These are phyloP conservation scores for Myotis findleyi DNA, from an alignment of 2,797 vertebrate species.

Conservation along the genomic window DNA sequence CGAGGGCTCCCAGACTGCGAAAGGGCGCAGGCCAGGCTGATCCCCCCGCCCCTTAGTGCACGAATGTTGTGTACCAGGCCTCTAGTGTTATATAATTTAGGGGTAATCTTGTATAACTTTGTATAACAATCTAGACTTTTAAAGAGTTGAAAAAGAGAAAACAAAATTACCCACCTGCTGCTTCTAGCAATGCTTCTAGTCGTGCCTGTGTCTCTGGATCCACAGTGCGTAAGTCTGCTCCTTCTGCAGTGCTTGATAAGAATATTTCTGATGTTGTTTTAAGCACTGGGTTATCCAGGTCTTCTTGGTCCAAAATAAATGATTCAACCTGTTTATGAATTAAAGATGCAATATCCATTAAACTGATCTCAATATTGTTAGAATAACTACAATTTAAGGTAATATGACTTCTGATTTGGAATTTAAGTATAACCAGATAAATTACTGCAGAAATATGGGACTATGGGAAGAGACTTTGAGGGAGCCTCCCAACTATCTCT, in stretches of 20 bases:
- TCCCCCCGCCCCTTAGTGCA: rapidly evolving
- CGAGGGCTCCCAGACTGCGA: too few relatives aligned
- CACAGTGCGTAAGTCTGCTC: constrained; percentile 97
- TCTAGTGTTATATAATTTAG: not conserved
- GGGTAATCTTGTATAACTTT: constrained; percentile 3
- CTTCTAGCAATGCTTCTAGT: constrained; percentile 98
- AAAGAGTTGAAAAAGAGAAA: constrained; percentile 45
- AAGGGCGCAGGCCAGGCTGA: too few relatives aligned
- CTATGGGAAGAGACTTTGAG: not conserved
- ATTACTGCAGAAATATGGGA: constrained; percentile 23
- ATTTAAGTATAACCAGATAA: constrained; percentile 61
- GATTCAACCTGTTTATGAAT: constrained; percentile 95
- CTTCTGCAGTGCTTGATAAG: constrained; percentile 96
- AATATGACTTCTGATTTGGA: constrained; percentile 38
- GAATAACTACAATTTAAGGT: constrained; percentile 34
- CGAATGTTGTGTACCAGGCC: too few relatives aligned
- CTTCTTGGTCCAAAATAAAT: constrained; percentile 99
- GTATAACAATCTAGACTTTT: constrained; percentile 38
- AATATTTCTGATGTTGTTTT: constrained; percentile 99
- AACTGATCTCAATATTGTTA: constrained; percentile 20
- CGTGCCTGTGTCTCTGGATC: constrained; percentile 99
- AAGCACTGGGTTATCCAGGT: constrained; percentile 99
- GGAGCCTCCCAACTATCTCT: not conserved
- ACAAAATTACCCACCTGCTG: constrained; percentile 92
- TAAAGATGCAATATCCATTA: constrained; percentile 71